These are phyloP conservation scores for Meleagris gallopavo DNA, from an alignment of 2,113 vertebrate species.

Conservation along the genomic window DNA sequence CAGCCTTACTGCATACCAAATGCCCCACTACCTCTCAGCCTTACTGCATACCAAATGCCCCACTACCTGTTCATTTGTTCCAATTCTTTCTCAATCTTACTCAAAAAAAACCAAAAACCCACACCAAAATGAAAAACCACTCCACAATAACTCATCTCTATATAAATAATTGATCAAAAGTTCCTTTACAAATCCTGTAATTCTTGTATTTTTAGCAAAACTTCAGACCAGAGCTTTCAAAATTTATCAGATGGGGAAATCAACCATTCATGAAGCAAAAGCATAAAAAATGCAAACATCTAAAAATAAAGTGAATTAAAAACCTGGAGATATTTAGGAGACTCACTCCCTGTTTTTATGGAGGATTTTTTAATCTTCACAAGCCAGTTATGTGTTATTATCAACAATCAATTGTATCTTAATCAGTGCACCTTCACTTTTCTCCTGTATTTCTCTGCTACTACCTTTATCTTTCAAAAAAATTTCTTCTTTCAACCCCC, in stretches of 20 bases:
- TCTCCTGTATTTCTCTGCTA: neutral
- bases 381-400: neutral
- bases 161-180: slow-evolving; percentile 1
- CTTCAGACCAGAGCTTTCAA: neutral
- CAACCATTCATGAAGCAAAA: slow-evolving; percentile 22
- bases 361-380: neutral
- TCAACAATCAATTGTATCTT: neutral
- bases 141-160: neutral
- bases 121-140: neutral
- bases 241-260: neutral
- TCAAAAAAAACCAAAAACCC: neutral
- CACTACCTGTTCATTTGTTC: neutral
- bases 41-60: neutral
- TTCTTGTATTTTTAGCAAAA: neutral
- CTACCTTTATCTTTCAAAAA: neutral
- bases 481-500: neutral
- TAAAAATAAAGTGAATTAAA: neutral
- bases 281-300: neutral
- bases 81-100: neutral
- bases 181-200: neutral
- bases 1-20: neutral
- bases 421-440: neutral
- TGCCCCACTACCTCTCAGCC: neutral
- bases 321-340: neutral
- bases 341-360: neutral